These are phyloP conservation scores for Andrena marginata DNA, from an alignment of 2,888 invertebrate genomes.

Conservation along the genomic window DNA sequence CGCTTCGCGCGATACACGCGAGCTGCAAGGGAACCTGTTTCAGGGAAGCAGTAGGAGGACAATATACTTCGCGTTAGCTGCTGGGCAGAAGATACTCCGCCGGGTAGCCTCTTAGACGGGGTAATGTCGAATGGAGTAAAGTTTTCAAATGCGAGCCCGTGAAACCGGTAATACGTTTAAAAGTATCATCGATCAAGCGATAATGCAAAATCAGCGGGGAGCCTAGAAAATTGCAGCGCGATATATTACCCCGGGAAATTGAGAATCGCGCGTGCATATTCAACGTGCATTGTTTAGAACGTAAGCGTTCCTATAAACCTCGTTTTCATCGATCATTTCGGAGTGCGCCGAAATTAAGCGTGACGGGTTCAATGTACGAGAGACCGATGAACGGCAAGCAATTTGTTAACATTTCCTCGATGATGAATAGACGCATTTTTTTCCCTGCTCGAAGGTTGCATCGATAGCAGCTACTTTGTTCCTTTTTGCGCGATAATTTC, in stretches of 20 bases:
- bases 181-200: constrained; percentile 49
- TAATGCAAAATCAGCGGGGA: neutral
- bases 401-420: constrained; percentile 35
- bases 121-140: neutral
- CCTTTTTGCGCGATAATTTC: neutral
- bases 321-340: constrained; percentile 55
- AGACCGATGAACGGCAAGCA: neutral
- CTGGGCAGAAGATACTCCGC: too few species aligned
- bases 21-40: too few species aligned
- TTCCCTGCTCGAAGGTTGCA: too few species aligned
- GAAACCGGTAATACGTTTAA: constrained; percentile 19
- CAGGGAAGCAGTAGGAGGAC: too few species aligned
- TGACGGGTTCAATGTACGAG: constrained; percentile 35
- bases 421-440: constrained; percentile 7
- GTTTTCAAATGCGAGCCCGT: constrained; percentile 17
- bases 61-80: too few species aligned
- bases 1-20: neutral
- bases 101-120: neutral
- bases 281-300: constrained; percentile 55
- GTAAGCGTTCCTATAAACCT: constrained; percentile 55
- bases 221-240: constrained; percentile 50
- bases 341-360: constrained; percentile 25
- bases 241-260: constrained; percentile 51
- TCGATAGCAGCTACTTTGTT: neutral
- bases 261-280: constrained; percentile 53